Conservation (phyloP, 2,888 invertebrate species). For the Andrena praecox region DNA sequence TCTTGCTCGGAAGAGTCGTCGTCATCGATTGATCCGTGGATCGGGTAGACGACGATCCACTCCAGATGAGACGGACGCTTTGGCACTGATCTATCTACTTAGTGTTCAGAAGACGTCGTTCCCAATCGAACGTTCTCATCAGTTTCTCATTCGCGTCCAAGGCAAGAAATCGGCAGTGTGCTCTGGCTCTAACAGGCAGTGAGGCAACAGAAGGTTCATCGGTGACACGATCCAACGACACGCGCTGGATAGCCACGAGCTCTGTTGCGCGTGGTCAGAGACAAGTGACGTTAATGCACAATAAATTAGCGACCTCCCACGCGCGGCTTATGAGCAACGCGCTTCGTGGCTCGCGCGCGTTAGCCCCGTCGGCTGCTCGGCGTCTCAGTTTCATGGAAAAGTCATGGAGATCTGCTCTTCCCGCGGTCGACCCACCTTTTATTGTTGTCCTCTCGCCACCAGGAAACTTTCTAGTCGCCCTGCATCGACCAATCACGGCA, state of each 20-base stretch:
- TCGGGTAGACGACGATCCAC: not conserved
- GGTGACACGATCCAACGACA: conserved; percentile 49
- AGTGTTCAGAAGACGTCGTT: too few relatives aligned
- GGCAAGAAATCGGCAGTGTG: not conserved
- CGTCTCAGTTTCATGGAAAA: conserved; percentile 34
- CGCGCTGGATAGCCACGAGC: conserved; percentile 39
- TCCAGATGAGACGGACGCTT: too few relatives aligned
- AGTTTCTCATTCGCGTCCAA: not conserved
- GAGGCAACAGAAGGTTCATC: conserved; percentile 42
- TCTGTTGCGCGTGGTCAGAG: conserved; percentile 75
- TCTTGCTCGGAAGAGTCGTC: not conserved
- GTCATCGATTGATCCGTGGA: not conserved
- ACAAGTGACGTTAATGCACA: conserved; percentile 84
- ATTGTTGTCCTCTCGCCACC: conserved; percentile 20
- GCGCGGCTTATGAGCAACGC: conserved; percentile 68
- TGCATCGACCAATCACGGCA: not conserved
- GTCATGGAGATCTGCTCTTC: not conserved
- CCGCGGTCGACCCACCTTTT: conserved; percentile 33
- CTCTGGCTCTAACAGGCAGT: not conserved
- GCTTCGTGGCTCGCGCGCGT: conserved; percentile 23
- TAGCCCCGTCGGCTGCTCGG: conserved; percentile 20
- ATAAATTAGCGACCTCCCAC: conserved; percentile 83
- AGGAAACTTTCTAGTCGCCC: conserved; percentile 5
- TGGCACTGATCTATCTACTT: too few relatives aligned
- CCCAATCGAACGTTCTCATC: not conserved